These are phyloP conservation scores for Xenopus borealis DNA, from an alignment of 2,113 vertebrate genomes.

Conservation along the genomic window DNA sequence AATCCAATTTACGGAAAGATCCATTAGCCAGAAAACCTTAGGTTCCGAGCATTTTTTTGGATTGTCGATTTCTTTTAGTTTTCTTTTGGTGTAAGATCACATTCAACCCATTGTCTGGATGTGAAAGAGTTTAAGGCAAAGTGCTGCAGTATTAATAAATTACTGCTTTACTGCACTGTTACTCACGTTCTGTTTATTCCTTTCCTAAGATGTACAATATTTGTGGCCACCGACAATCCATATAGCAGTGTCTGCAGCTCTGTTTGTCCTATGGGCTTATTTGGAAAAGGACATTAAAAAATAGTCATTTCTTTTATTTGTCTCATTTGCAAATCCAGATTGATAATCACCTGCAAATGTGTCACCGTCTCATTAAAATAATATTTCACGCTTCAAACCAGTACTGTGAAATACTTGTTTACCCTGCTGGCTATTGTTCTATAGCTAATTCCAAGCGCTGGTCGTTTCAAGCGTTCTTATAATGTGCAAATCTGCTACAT, in stretches of 20 bases:
- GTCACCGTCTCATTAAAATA: slow-evolving; percentile 44
- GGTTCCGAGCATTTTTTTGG: too few species aligned
- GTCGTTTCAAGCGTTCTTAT: slow-evolving; percentile 19
- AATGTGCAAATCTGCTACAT: slow-evolving; percentile 26
- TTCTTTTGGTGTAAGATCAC: neutral
- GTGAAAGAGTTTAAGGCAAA: neutral
- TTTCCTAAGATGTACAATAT: neutral
- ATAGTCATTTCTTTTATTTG: slow-evolving; percentile 29
- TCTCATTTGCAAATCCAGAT: slow-evolving; percentile 40
- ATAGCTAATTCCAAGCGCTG: slow-evolving; percentile 29
- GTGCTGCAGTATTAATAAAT: slow-evolving; percentile 5
- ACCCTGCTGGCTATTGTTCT: slow-evolving; percentile 45
- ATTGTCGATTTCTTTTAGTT: neutral
- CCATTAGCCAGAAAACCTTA: too few species aligned
- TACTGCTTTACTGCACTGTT: neutral
- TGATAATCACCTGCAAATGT: slow-evolving; percentile 44
- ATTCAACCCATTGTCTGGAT: neutral
- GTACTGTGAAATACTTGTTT: slow-evolving; percentile 41
- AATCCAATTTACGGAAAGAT: too few species aligned
- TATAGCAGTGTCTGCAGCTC: neutral
- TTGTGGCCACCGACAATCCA: neutral
- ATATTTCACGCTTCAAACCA: slow-evolving; percentile 40
- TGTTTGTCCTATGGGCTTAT: neutral
- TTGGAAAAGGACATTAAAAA: slow-evolving; percentile 9
- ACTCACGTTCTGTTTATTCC: neutral